These are phyloP conservation scores for Odontamblyopus lacepedii DNA, from an alignment of 2,797 vertebrate genomes.

Conservation along the genomic window DNA sequence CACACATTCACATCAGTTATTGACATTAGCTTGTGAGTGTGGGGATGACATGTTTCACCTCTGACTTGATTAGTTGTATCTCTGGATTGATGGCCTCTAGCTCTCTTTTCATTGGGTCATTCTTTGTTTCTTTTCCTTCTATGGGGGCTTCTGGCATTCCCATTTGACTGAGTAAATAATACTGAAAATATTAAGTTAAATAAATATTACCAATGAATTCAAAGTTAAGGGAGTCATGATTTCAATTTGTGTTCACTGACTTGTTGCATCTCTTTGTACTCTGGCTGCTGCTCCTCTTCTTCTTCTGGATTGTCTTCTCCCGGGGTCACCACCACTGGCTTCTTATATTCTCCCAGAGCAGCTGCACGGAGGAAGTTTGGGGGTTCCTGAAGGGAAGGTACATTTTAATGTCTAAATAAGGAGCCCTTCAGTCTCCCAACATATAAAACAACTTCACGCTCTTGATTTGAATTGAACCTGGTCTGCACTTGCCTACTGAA, in stretches of 20 bases:
- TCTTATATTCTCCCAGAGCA: constrained; percentile 90
- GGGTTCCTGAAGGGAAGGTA: constrained; percentile 76
- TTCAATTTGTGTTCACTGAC: constrained; percentile 9
- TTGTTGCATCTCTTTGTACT: constrained; percentile 53
- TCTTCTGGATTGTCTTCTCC: constrained; percentile 54
- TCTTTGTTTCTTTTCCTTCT: constrained; percentile 41
- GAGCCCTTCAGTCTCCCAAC: neutral
- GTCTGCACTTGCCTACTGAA: no score
- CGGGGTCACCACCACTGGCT: constrained; percentile 88
- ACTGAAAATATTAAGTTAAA: constrained; percentile 29
- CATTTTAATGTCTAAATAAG: neutral
- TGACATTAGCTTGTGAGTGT: neutral
- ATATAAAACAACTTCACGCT: no score
- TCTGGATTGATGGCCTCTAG: constrained; percentile 68
- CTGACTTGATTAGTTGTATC: constrained; percentile 64
- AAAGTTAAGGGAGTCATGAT: neutral
- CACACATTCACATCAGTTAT: neutral
- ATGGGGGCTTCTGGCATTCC: constrained; percentile 27
- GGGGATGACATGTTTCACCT: constrained; percentile 36
- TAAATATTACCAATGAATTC: neutral
- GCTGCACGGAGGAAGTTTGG: constrained; percentile 96
- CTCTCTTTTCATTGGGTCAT: constrained; percentile 59
- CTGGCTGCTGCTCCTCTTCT: constrained; percentile 62
- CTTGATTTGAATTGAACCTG: no score
- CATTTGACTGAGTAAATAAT: constrained; percentile 61